A percentile compares a stretch with the other conserved stretches of the same genome.
phyloP scores from a whole-genome alignment of 2,888 invertebrate species.

The Hypselothyrea guttata region DNA sequence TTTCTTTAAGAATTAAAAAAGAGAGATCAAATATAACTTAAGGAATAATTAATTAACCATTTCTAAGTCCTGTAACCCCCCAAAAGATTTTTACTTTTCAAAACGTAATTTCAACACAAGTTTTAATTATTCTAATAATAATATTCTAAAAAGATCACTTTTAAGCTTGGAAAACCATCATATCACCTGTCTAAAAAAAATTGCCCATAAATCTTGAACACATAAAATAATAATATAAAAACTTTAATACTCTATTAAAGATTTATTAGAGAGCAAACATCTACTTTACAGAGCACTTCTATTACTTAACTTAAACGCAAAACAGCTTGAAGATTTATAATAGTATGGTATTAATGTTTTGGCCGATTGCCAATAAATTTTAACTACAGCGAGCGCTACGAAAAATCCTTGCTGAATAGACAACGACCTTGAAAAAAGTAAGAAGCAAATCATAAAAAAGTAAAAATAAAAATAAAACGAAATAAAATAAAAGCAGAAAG shows the following conservation, averaged over 20 bases:
- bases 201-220: not conserved
- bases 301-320: slow-evolving; percentile 44
- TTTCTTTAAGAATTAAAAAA: too few relatives aligned
- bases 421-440: slow-evolving; percentile 48
- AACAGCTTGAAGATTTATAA: slow-evolving; percentile 44
- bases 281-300: slow-evolving; percentile 22
- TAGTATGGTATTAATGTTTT: slow-evolving; percentile 51
- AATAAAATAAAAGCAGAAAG: not conserved
- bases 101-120: too few relatives aligned
- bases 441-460: not conserved
- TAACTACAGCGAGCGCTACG: slow-evolving; percentile 43
- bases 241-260: not conserved
- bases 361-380: slow-evolving; percentile 44
- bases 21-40: too few relatives aligned
- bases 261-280: slow-evolving; percentile 8
- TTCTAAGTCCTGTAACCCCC: too few relatives aligned
- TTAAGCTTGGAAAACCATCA: too few relatives aligned
- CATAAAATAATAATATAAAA: not conserved
- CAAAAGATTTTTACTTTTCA: too few relatives aligned
- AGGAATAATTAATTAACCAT: too few relatives aligned
- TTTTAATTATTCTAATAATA: too few relatives aligned
- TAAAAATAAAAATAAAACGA: not conserved
- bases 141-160: too few relatives aligned
- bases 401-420: slow-evolving; percentile 52
- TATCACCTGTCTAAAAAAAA: too few relatives aligned